Conservation (phyloP, 2,888 invertebrate genomes). For the Spialia ferax region DNA sequence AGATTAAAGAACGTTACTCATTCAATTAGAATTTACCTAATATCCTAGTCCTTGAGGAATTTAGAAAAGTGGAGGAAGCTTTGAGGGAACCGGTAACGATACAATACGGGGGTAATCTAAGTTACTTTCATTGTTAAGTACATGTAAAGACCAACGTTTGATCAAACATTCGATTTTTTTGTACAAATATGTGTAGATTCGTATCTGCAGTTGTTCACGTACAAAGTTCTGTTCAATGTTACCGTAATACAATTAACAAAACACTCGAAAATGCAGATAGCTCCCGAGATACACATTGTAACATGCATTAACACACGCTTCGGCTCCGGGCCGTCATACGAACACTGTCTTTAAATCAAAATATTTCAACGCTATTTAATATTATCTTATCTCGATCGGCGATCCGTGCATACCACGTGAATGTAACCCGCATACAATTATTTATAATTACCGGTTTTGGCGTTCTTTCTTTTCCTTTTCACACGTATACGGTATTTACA, state of each 20-base stretch:
- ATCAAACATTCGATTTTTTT: background rate
- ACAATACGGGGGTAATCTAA: no score
- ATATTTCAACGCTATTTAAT: slow-evolving; percentile 85
- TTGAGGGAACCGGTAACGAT: no score
- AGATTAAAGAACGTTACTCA: no score
- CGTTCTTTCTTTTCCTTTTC: slow-evolving; percentile 82
- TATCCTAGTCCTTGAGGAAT: no score
- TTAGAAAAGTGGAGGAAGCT: no score
- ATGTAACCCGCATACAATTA: slow-evolving; percentile 83
- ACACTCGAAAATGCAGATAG: slow-evolving; percentile 61
- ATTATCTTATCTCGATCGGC: slow-evolving; percentile 80
- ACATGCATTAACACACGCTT: slow-evolving; percentile 82
- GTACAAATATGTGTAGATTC: background rate
- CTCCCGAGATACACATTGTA: slow-evolving; percentile 71
- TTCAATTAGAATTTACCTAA: no score
- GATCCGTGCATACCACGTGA: slow-evolving; percentile 79
- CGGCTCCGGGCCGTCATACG: slow-evolving; percentile 70
- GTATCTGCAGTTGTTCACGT: no score
- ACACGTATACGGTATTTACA: slow-evolving; percentile 85
- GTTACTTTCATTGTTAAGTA: slow-evolving; percentile 49
- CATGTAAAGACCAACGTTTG: background rate
- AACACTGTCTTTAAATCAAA: slow-evolving; percentile 84
- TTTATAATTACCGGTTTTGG: slow-evolving; percentile 82
- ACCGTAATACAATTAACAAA: slow-evolving; percentile 21
- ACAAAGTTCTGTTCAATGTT: slow-evolving; percentile 5